A percentile compares a stretch with the other conserved stretches of the same genome.
phyloP scores from a whole-genome alignment of 2,113 vertebrate genomes.

The Anthoscopus minutus region DNA sequence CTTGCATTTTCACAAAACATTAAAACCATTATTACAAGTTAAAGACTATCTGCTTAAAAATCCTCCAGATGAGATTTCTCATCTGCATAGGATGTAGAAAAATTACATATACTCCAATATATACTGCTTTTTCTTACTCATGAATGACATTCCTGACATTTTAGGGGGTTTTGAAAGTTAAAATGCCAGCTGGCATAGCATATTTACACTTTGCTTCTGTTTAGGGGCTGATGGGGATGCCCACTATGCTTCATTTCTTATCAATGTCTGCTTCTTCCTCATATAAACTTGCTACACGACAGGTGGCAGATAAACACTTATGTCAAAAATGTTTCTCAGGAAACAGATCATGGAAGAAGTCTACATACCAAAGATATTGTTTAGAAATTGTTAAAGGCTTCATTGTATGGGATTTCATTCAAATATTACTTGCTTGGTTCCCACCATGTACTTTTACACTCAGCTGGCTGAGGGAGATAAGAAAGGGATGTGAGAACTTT shows the following conservation, averaged over 20 bases:
- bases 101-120: neutral
- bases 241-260: neutral
- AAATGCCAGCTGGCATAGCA: constrained; percentile 22
- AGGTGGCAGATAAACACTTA: neutral
- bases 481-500: neutral
- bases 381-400: neutral
- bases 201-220: neutral
- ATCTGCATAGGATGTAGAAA: neutral
- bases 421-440: neutral
- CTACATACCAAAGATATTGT: neutral
- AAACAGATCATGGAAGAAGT: neutral
- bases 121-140: neutral
- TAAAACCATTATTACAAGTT: neutral
- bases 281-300: neutral
- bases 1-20: neutral
- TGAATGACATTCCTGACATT: constrained; percentile 35
- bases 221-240: neutral
- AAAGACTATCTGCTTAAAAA: neutral
- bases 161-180: neutral
- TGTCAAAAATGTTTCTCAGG: neutral
- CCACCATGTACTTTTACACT: neutral
- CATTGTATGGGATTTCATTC: neutral
- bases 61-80: neutral
- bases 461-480: neutral
- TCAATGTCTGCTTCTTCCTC: neutral